Evolutionary conservation across 2,113 vertebrate genomes (phyloP).

Genomic region (Limnothrissa miodon): DNA sequence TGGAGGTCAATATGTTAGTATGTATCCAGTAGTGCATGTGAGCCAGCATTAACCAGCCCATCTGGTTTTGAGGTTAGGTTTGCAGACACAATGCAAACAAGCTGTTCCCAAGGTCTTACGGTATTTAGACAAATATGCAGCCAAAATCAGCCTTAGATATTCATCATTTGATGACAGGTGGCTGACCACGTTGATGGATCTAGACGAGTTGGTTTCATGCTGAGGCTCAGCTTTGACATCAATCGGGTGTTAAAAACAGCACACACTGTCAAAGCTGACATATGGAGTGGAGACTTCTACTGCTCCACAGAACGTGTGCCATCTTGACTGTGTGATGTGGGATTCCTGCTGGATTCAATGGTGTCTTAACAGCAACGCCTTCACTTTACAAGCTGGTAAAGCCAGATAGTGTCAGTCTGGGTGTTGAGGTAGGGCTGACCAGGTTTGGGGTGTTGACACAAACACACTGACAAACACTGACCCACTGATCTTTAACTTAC

Average conservation of each 20-base stretch:
- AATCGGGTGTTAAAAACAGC: neutral
- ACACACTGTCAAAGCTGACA: neutral
- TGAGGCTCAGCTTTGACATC: neutral
- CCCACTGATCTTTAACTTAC: neutral
- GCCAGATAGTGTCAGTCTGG: neutral
- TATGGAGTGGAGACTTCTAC: neutral
- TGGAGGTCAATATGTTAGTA: neutral
- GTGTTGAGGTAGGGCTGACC: neutral
- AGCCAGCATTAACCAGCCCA: neutral
- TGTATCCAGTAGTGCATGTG: neutral
- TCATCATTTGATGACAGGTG: slow-evolving; percentile 7
- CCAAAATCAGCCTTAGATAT: neutral
- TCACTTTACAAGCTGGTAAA: neutral
- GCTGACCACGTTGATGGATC: neutral
- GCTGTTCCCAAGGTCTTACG: neutral
- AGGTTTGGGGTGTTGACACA: neutral
- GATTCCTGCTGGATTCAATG: neutral
- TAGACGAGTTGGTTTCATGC: neutral
- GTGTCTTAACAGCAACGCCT: neutral
- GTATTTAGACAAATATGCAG: neutral
- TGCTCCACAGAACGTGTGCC: neutral
- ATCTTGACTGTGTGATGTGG: neutral
- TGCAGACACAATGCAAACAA: neutral
- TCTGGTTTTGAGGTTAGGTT: neutral
- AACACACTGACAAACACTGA: neutral